Percentiles rank a stretch among this genome's conserved stretches.
These are phyloP conservation scores for Meda fulgida DNA, from an alignment of 2,797 vertebrate genomes.

Conservation along the genomic window DNA sequence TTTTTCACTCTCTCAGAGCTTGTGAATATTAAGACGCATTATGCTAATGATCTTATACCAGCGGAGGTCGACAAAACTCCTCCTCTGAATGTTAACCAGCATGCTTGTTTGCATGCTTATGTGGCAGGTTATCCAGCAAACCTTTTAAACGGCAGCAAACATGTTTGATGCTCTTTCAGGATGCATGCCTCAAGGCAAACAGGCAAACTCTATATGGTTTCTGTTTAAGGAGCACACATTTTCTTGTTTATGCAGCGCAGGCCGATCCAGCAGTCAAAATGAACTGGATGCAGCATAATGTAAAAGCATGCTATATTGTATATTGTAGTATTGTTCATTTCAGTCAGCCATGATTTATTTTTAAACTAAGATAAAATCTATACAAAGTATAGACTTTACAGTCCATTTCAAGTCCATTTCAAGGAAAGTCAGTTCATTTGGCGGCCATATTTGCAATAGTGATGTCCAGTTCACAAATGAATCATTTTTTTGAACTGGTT, in stretches of 20 bases:
- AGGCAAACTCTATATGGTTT: conserved; percentile 6
- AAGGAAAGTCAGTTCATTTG: background rate
- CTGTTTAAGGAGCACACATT: background rate
- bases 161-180: conserved; percentile 16
- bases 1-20: conserved; percentile 26
- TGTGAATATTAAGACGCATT: conserved; percentile 78
- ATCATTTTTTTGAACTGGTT: background rate
- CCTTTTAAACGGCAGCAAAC: conserved; percentile 64
- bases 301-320: conserved; percentile 26
- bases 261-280: background rate
- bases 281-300: background rate
- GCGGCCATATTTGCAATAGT: background rate
- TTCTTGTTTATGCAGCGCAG: background rate
- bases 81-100: conserved; percentile 83
- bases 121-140: conserved; percentile 76
- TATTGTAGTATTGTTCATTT: background rate
- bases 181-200: background rate
- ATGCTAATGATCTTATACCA: conserved; percentile 78
- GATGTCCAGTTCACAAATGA: background rate
- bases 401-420: background rate
- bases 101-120: conserved; percentile 78
- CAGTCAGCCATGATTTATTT: background rate
- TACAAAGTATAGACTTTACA: background rate
- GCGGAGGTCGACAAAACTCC: conserved; percentile 77
- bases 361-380: background rate